phyloP scores from a whole-genome alignment of 2,113 vertebrate species.

The Morone chrysops region DNA sequence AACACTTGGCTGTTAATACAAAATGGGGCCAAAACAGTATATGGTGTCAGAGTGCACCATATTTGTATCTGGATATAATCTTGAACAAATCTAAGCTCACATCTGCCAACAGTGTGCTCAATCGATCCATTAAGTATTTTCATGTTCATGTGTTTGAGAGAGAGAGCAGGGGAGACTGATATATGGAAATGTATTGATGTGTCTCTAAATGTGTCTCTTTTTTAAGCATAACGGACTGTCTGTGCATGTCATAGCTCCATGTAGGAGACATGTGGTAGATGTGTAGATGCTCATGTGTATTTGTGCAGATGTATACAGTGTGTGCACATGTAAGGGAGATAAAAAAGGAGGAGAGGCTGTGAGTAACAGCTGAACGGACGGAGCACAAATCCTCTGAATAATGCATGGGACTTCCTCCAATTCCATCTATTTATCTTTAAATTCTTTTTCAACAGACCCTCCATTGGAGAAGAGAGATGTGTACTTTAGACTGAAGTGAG shows the following conservation, averaged over 20 bases:
- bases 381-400: conserved; percentile 50
- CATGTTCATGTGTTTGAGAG: background rate
- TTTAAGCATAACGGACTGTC: conserved; percentile 24
- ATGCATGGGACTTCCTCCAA: conserved; percentile 23
- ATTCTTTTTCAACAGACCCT: conserved; percentile 15
- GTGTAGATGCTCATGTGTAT: conserved; percentile 17
- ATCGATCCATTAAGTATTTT: background rate
- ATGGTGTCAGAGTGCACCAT: background rate
- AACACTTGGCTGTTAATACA: background rate
- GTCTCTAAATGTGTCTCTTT: conserved; percentile 4
- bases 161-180: background rate
- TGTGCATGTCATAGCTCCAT: conserved; percentile 8
- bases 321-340: conserved; percentile 26
- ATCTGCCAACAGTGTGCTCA: background rate
- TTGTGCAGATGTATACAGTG: conserved; percentile 5
- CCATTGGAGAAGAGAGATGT: conserved; percentile 25
- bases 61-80: background rate
- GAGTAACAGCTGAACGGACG: conserved; percentile 54
- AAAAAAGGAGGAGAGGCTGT: conserved; percentile 55
- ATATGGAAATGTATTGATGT: conserved; percentile 6
- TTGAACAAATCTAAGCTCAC: background rate
- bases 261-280: background rate
- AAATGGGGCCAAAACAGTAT: background rate
- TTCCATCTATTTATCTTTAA: conserved; percentile 44
- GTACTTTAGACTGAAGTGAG: conserved; percentile 30